Percentiles rank a stretch among this genome's conserved stretches.
phyloP scores from a whole-genome alignment of 2,797 vertebrate species.

The Podarcis lilfordi region DNA sequence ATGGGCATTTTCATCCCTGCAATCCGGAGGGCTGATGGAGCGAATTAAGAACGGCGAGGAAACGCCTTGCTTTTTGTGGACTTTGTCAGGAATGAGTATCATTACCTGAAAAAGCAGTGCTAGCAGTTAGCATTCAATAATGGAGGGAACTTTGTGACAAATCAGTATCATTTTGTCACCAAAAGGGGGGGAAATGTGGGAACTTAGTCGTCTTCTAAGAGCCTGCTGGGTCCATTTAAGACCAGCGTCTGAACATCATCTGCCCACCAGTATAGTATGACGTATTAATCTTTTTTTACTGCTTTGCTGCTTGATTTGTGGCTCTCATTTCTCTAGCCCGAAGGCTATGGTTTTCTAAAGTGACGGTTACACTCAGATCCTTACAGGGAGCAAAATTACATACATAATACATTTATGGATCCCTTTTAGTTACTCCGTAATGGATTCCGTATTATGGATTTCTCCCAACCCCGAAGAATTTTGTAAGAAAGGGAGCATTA shows the following conservation, averaged over 20 bases:
- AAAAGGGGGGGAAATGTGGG: conserved; percentile 15
- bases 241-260: conserved; percentile 50
- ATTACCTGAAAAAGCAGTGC: conserved; percentile 11
- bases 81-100: conserved; percentile 41
- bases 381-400: conserved; percentile 64
- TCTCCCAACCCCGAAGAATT: conserved; percentile 35
- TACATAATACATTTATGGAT: conserved; percentile 70
- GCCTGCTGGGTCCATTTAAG: conserved; percentile 22
- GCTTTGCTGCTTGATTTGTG: conserved; percentile 35
- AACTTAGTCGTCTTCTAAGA: conserved; percentile 19
- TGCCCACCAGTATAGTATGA: conserved; percentile 47
- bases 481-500: conserved; percentile 47
- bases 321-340: conserved; percentile 56
- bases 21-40: conserved; percentile 57
- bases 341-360: conserved; percentile 59
- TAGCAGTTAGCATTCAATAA: conserved; percentile 6
- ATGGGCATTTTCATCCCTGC: conserved; percentile 58
- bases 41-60: conserved; percentile 56
- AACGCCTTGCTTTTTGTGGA: conserved; percentile 53
- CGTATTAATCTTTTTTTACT: conserved; percentile 50
- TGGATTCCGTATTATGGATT: conserved; percentile 55
- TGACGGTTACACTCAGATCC: conserved; percentile 61
- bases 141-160: conserved; percentile 44
- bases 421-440: conserved; percentile 59
- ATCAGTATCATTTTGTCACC: conserved; percentile 41